phyloP scores from a whole-genome alignment of 2,113 vertebrate species.

The Rhea americana region DNA sequence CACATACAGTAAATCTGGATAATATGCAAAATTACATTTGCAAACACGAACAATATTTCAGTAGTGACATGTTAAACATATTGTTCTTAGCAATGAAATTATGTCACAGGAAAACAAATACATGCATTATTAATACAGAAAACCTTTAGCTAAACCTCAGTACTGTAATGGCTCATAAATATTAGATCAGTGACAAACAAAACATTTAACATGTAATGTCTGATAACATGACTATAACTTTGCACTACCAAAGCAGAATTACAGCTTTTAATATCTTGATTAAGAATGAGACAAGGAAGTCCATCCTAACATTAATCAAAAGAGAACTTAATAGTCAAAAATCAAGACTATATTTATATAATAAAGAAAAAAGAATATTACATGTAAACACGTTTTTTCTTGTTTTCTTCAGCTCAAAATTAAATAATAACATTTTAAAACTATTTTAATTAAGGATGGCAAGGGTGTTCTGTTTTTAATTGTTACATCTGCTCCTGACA shows the following conservation, averaged over 20 bases:
- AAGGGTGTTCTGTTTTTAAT: constrained; percentile 31
- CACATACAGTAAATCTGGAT: neutral
- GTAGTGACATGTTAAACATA: neutral
- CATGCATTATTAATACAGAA: neutral
- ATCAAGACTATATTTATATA: neutral
- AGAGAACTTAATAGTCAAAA: neutral
- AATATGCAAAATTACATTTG: neutral
- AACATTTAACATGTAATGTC: neutral
- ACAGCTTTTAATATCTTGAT: neutral
- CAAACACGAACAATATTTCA: neutral
- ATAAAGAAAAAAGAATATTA: neutral
- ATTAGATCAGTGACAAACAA: constrained; percentile 19
- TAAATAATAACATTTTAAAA: constrained; percentile 47
- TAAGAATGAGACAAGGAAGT: neutral
- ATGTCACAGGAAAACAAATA: constrained; percentile 29
- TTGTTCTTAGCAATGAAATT: constrained; percentile 10
- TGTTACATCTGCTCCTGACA: neutral
- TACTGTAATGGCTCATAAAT: neutral
- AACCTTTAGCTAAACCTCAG: neutral
- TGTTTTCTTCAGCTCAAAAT: constrained; percentile 32
- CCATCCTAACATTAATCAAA: neutral
- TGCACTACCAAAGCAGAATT: neutral
- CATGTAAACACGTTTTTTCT: neutral
- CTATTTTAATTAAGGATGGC: constrained; percentile 32
- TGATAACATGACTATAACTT: neutral